A percentile compares a stretch with the other conserved stretches of the same genome.
These are phyloP conservation scores for Lutjanus erythropterus DNA, from an alignment of 2,113 vertebrate species.

Conservation along the genomic window DNA sequence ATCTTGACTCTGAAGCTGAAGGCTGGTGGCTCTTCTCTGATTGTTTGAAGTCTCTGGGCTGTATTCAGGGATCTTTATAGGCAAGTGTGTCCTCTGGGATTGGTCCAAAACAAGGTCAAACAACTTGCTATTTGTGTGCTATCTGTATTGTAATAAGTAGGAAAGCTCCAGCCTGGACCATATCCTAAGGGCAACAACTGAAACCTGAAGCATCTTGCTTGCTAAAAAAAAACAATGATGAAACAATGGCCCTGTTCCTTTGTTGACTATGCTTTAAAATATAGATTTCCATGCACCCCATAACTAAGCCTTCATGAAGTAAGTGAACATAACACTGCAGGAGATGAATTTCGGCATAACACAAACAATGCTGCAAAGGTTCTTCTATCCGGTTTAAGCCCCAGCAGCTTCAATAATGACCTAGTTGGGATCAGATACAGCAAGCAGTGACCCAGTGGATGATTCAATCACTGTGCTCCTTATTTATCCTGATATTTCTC, in stretches of 20 bases:
- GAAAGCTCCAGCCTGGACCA: slow-evolving; percentile 30
- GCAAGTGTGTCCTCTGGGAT: slow-evolving; percentile 59
- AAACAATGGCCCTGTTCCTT: slow-evolving; percentile 56
- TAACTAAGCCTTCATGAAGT: slow-evolving; percentile 47
- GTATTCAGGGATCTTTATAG: slow-evolving; percentile 74
- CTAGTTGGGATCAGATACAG: slow-evolving; percentile 17
- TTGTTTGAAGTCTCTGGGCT: slow-evolving; percentile 34
- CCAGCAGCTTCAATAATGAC: slow-evolving; percentile 37
- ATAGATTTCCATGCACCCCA: slow-evolving; percentile 39
- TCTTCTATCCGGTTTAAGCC: slow-evolving; percentile 32
- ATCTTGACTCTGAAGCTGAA: slow-evolving; percentile 7
- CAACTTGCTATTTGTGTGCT: slow-evolving; percentile 41
- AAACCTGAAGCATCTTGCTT: slow-evolving; percentile 66
- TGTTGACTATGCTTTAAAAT: slow-evolving; percentile 66
- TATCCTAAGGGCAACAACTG: slow-evolving; percentile 66
- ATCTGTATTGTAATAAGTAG: slow-evolving; percentile 53
- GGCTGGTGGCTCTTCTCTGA: slow-evolving; percentile 6
- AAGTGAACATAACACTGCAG: slow-evolving; percentile 56
- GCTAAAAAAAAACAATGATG: too few relatives aligned
- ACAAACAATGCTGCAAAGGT: slow-evolving; percentile 34
- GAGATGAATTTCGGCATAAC: slow-evolving; percentile 4
- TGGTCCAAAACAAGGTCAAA: slow-evolving; percentile 78
- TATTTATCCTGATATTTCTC: neutral
- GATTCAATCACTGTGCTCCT: neutral
- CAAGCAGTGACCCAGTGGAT: neutral